Base-by-base conservation (phyloP, 2,888 invertebrate genomes). In the Allacma fusca region DNA sequence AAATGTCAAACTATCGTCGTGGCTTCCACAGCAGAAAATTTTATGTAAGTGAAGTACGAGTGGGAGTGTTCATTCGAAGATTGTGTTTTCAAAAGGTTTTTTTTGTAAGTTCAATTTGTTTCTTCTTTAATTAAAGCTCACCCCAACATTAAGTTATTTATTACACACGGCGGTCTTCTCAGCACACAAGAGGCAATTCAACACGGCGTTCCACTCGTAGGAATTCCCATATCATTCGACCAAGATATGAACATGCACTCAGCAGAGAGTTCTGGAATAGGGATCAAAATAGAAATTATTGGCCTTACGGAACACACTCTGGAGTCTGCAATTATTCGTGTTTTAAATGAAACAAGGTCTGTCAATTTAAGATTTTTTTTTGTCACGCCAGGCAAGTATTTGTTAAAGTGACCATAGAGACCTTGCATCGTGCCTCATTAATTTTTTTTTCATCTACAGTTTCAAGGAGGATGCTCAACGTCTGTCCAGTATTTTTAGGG, bases 1-100 rank as follows among this genome's bases (percentile, higher is more conserved):
- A 34, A 74, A 74, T 74, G 74, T 74, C 2, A 62, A 69, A 69
- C 23, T 69, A 23, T 1, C 40, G 1, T 28, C 26, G 21, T 69
- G 62, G 62, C 13, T 62, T 12, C 62, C 62, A 9, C 62, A 62
- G 16, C 62, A 62, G 16, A 62, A 26, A 24, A 62, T 62, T 24
- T 16, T 62, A 24, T 2, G 62, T 62, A 16, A 62, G 16, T 24
- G 23, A 19, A 21, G 7, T 24, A 21, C 24, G 13, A 62, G 9
- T 57, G 13, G n/a, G n/a, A n/a, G n/a, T n/a, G n/a, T n/a, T 21
- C 13, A 19, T 4, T 9, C 57, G 16, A 57, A 19, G 5, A 57
- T 21, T 57, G 21, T 57, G 13, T 2, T 57, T 57, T 7, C 12
- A 62, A 62, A 19, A 62, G 23, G 9, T 12, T 9, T 5, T 5